Evolutionary conservation across 2,888 invertebrate genomes (phyloP).

Genomic region (Julus scanicus): DNA sequence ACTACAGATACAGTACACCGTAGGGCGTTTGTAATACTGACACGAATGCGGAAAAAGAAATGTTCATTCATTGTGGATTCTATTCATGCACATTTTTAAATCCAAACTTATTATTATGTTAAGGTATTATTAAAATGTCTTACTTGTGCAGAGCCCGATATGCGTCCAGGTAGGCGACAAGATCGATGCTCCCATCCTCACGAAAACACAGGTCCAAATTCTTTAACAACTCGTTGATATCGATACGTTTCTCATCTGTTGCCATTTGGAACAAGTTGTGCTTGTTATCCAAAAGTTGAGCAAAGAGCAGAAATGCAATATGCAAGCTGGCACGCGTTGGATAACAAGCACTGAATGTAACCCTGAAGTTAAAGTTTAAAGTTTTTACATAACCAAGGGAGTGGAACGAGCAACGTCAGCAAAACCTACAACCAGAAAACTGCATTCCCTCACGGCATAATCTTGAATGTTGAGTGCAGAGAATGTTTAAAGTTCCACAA

Average conservation of each 20-base stretch:
- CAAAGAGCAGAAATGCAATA: neutral
- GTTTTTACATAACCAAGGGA: neutral
- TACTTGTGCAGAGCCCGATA: conserved; percentile 56
- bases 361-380: neutral
- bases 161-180: conserved; percentile 56
- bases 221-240: conserved; percentile 48
- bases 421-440: neutral
- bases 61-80: neutral
- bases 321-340: neutral
- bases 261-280: neutral
- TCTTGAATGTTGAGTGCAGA: neutral
- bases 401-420: neutral
- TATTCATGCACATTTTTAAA: neutral
- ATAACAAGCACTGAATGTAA: neutral
- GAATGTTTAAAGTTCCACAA: neutral
- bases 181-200: conserved; percentile 56
- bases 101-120: neutral
- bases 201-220: conserved; percentile 55
- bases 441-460: neutral
- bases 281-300: neutral
- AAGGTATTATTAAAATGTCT: conserved; percentile 27
- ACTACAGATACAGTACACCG: neutral
- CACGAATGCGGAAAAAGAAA: neutral
- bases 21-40: neutral
- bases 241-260: conserved; percentile 49